Evolutionary conservation across 2,888 invertebrate genomes (phyloP).

Genomic region (Volucella inanis): DNA sequence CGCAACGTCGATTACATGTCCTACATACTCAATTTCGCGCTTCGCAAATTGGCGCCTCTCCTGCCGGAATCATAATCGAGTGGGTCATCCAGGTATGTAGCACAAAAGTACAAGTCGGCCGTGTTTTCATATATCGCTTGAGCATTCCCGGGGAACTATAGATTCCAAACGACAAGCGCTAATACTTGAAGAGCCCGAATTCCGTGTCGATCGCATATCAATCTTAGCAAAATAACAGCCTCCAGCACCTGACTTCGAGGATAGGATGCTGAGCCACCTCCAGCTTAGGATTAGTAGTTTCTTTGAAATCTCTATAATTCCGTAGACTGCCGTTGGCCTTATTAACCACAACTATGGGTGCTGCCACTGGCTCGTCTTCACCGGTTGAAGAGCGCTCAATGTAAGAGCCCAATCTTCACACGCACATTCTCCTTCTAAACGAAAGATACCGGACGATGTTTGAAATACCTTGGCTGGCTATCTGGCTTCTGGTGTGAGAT

Average conservation of each 20-base stretch:
- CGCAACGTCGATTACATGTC: no score
- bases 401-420: no score
- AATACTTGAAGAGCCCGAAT: conserved; percentile 61
- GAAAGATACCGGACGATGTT: no score
- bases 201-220: conserved; percentile 65
- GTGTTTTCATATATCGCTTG: conserved; percentile 48
- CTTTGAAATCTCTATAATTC: conserved; percentile 5
- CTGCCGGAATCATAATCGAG: no score
- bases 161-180: conserved; percentile 56
- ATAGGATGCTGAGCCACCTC: conserved; percentile 24
- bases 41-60: no score
- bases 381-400: no score
- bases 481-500: no score
- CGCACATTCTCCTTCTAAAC: no score
- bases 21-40: no score
- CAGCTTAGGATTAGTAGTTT: conserved; percentile 19
- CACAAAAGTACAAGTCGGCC: conserved; percentile 34
- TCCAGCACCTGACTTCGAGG: conserved; percentile 46
- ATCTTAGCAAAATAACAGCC: conserved; percentile 66
- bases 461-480: no score
- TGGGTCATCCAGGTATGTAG: conserved; percentile 25
- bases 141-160: conserved; percentile 60
- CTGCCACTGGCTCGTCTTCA: no score
- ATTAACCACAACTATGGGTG: no score
- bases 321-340: background rate